Percentiles rank a stretch among this genome's conserved stretches.
phyloP scores from a whole-genome alignment of 2,797 vertebrate genomes.

The Dromococcyx pavoninus region DNA sequence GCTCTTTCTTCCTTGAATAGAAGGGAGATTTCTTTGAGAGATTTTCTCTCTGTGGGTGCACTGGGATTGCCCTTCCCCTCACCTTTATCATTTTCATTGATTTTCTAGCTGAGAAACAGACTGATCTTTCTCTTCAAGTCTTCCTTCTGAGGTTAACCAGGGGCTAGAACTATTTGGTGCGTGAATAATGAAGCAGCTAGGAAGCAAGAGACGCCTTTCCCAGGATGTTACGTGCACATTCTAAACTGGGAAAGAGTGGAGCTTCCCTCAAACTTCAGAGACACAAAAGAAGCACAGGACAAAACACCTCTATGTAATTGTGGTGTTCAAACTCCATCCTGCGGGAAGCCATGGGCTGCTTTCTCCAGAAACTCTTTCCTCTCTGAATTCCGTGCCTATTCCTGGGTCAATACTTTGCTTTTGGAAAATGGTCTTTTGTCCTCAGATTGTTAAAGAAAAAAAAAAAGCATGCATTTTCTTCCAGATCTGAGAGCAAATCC shows the following conservation, averaged over 20 bases:
- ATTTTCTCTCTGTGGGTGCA: not conserved
- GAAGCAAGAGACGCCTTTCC: not conserved
- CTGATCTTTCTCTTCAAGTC: not conserved
- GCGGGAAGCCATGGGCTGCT: not conserved
- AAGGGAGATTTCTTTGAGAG: not conserved
- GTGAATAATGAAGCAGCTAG: not conserved
- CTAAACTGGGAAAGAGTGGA: not conserved
- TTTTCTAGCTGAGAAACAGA: not conserved
- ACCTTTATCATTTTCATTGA: not conserved
- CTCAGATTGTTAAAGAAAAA: not conserved
- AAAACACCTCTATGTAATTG: not conserved
- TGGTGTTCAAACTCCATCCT: not conserved
- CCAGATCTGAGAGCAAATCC: not conserved
- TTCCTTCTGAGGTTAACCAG: not conserved
- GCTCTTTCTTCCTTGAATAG: not conserved
- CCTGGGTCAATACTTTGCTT: not conserved
- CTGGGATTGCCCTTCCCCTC: not conserved
- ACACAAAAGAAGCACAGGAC: fast-evolving
- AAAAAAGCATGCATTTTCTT: not conserved
- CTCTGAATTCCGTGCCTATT: not conserved
- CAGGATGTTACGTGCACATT: not conserved
- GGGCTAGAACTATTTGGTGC: not conserved
- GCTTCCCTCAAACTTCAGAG: not conserved
- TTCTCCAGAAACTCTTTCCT: not conserved
- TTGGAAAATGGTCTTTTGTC: not conserved